A percentile compares a stretch with the other conserved stretches of the same genome.
phyloP scores from a whole-genome alignment of 2,113 vertebrate species.

The Cyprinodon tularosa region DNA sequence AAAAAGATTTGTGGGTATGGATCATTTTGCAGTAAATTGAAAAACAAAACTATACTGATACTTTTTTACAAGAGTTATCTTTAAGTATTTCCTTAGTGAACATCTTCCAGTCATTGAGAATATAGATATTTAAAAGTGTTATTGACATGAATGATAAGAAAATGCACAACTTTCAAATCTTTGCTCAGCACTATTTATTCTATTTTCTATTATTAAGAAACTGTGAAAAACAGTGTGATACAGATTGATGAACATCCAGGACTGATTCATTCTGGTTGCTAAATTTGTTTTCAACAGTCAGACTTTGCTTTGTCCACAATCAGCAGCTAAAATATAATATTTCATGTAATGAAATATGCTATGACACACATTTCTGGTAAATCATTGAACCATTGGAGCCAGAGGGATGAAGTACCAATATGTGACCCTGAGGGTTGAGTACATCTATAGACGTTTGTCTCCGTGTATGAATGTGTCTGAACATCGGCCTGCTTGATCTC shows the following conservation, averaged over 20 bases:
- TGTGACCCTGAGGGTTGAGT: background rate
- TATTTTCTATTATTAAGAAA: background rate
- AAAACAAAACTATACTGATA: background rate
- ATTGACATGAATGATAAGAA: background rate
- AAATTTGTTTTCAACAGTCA: background rate
- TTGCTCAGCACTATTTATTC: background rate
- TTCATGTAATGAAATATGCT: background rate
- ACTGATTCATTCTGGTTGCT: background rate
- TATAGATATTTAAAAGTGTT: background rate
- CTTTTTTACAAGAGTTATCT: background rate
- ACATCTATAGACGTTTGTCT: slow-evolving; percentile 1
- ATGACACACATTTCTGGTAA: background rate
- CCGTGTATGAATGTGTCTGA: background rate
- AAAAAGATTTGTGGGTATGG: background rate
- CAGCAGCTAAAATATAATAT: background rate
- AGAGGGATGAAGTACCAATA: background rate
- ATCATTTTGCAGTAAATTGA: background rate
- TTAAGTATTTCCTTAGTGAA: background rate
- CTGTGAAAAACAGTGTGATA: background rate
- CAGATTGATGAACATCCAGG: background rate
- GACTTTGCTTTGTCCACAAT: background rate
- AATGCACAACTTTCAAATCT: background rate
- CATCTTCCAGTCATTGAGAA: background rate
- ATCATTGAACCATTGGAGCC: background rate
- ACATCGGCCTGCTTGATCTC: slow-evolving; percentile 8